Evolutionary conservation across 2,888 invertebrate species (phyloP), one percentile per base, ranked within the genome.

Genomic region (Pheosia gnoma): DNA sequence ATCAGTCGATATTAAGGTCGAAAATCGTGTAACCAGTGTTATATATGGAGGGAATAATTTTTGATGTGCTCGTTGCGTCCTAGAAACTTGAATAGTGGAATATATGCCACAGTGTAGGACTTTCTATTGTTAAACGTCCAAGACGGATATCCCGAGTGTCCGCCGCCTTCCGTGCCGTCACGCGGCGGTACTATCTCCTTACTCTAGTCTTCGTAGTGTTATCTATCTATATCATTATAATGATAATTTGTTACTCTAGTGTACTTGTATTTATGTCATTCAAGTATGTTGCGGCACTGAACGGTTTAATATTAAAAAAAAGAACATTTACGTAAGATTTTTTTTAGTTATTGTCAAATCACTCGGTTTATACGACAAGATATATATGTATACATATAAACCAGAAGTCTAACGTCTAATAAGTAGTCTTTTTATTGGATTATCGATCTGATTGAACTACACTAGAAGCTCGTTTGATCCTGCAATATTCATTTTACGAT

Each of bases 171-270:
- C 38, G 41, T 47, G 57, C 36, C 57, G 10, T 57, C 57, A 49
- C 41, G 47, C 56, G 13, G 52, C 52, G 57, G 57, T 45, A 6
- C 57, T 74, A 70, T 75, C 71, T 75, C 70, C 73, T 79, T 66
- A 75, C 66, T 85, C 76, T 88, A 88, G 88, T 85, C 84, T 86
- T 81, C 71, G 90, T 90, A 89, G 89, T 82, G 77, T 56, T 64
- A 57, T 82, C 77, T 82, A 78, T 25, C 71, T 79, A 78, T 82
- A 76, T 79, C 68, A 69, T 74, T 75, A 62, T 81, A 77, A 74
- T 75, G 71, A 76, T 79, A 70, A 78, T 84, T 80, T 80, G 78
- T 85, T 82, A 79, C 65, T 80, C 78, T 86, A 85, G 84, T 76
- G 68, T 84, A 68, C 77, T 68, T 67, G 68, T 75, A 70, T 74